Evolutionary conservation across 37 sponge, comb jelly and placozoan genomes (phyloP).

Genomic region (Aplysina aerophoba): DNA sequence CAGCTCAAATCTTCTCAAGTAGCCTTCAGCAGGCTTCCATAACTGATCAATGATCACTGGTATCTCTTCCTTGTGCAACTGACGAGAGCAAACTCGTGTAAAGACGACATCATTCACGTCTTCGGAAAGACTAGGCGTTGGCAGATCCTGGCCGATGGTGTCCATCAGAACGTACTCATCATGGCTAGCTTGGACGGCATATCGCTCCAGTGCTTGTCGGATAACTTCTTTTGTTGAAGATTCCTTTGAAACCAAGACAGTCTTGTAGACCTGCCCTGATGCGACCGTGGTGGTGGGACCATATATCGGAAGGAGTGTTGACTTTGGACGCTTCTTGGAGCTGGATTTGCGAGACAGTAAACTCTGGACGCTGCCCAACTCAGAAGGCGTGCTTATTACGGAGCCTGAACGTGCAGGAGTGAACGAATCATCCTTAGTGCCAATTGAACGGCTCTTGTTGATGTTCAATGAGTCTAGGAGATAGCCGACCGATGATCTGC

Average conservation of each 20-base stretch:
- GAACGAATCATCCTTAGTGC: too few species aligned
- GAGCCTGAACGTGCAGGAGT: too few species aligned
- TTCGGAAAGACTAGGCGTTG: not conserved
- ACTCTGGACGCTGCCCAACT: not conserved
- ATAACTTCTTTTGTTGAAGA: slow-evolving; percentile 62
- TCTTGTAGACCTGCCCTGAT: slow-evolving; percentile 64
- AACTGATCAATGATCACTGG: slow-evolving; percentile 8
- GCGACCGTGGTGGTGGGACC: not conserved
- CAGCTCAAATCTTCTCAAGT: slow-evolving; percentile 31
- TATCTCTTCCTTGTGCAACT: slow-evolving; percentile 16
- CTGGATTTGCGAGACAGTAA: not conserved
- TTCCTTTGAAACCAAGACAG: slow-evolving; percentile 69
- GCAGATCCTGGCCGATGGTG: slow-evolving; percentile 61
- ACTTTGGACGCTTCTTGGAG: not conserved
- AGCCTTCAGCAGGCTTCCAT: slow-evolving; percentile 13
- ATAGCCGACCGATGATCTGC: too few species aligned
- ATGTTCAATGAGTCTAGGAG: too few species aligned
- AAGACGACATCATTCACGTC: slow-evolving; percentile 22
- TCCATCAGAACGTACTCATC: slow-evolving; percentile 54
- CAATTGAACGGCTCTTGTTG: too few species aligned
- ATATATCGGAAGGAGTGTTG: not conserved
- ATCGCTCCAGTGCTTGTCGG: slow-evolving; percentile 70
- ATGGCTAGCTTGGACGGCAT: slow-evolving; percentile 44
- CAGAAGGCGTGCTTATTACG: too few species aligned
- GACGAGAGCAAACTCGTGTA: slow-evolving; percentile 9